Evolutionary conservation across 2,888 invertebrate species (phyloP).

Genomic region (Morpho achilles): DNA sequence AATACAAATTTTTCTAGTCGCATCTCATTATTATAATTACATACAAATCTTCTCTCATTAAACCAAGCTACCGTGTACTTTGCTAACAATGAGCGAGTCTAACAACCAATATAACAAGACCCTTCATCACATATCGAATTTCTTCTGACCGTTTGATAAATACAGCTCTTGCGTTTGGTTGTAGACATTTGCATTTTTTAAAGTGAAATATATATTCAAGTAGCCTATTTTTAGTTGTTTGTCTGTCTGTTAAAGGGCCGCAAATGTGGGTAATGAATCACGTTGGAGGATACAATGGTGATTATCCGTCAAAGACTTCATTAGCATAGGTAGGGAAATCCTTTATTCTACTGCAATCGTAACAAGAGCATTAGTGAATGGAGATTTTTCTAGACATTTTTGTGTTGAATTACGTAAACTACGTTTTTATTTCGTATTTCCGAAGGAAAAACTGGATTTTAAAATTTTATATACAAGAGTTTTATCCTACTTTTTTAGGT

Average conservation of each 20-base stretch:
- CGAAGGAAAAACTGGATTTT: no score
- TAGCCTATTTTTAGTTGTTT: slow-evolving; percentile 58
- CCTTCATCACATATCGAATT: neutral
- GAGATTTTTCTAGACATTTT: no score
- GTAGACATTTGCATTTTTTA: slow-evolving; percentile 46
- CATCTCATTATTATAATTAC: slow-evolving; percentile 39
- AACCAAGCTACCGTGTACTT: slow-evolving; percentile 39
- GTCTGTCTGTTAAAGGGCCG: slow-evolving; percentile 47
- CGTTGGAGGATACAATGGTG: slow-evolving; percentile 36
- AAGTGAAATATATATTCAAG: slow-evolving; percentile 61
- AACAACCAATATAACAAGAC: slow-evolving; percentile 8
- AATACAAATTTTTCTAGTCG: slow-evolving; percentile 24
- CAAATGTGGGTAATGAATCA: slow-evolving; percentile 46
- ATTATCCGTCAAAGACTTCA: slow-evolving; percentile 16
- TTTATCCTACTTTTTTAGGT: no score
- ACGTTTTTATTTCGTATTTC: no score
- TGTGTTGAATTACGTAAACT: no score
- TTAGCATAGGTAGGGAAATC: slow-evolving; percentile 17
- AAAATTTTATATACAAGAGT: no score
- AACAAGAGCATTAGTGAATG: neutral
- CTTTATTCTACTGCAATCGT: slow-evolving; percentile 1
- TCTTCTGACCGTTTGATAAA: neutral
- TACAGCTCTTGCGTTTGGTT: slow-evolving; percentile 13
- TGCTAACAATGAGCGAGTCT: slow-evolving; percentile 22
- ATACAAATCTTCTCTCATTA: slow-evolving; percentile 36